Percentiles rank a stretch among this genome's conserved stretches.
These are phyloP conservation scores for Drosophila sordidula DNA, from an alignment of 2,888 invertebrate genomes.

Conservation along the genomic window DNA sequence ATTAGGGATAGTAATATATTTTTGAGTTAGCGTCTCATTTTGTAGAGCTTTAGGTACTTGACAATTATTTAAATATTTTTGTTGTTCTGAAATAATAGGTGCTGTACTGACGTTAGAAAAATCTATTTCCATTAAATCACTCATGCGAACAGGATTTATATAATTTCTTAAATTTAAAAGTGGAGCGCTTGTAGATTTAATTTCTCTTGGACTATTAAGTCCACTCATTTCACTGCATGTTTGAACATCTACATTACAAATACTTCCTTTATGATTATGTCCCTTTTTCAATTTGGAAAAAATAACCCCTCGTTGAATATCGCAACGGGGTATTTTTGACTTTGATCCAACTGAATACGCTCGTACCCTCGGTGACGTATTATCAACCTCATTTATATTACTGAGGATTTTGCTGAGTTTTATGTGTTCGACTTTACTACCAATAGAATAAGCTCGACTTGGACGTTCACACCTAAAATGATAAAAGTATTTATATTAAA, in stretches of 20 bases:
- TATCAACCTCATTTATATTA: slow-evolving; percentile 85
- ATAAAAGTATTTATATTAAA: slow-evolving; percentile 42
- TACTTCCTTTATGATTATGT: slow-evolving; percentile 63
- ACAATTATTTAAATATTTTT: slow-evolving; percentile 35
- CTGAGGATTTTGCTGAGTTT: slow-evolving; percentile 86
- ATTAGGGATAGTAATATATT: slow-evolving; percentile 22
- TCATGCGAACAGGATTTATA: slow-evolving; percentile 88
- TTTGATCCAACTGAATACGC: slow-evolving; percentile 92
- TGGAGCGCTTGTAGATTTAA: slow-evolving; percentile 90
- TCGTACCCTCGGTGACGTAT: slow-evolving; percentile 87
- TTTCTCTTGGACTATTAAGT: slow-evolving; percentile 71
- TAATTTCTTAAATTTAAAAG: slow-evolving; percentile 86
- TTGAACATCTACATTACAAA: slow-evolving; percentile 67
- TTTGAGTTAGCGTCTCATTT: slow-evolving; percentile 19
- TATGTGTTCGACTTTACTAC: slow-evolving; percentile 90
- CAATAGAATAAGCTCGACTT: slow-evolving; percentile 93
- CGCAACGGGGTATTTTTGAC: slow-evolving; percentile 85
- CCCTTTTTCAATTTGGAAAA: slow-evolving; percentile 67
- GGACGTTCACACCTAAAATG: slow-evolving; percentile 86
- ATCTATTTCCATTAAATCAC: slow-evolving; percentile 94
- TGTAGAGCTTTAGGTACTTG: slow-evolving; percentile 38
- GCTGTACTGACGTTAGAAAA: slow-evolving; percentile 86
- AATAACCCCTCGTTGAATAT: slow-evolving; percentile 80
- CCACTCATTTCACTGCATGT: slow-evolving; percentile 36
- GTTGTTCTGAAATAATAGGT: slow-evolving; percentile 51